Base-by-base conservation (phyloP, 2,888 invertebrate genomes). In the Eupeodes latifasciatus region DNA sequence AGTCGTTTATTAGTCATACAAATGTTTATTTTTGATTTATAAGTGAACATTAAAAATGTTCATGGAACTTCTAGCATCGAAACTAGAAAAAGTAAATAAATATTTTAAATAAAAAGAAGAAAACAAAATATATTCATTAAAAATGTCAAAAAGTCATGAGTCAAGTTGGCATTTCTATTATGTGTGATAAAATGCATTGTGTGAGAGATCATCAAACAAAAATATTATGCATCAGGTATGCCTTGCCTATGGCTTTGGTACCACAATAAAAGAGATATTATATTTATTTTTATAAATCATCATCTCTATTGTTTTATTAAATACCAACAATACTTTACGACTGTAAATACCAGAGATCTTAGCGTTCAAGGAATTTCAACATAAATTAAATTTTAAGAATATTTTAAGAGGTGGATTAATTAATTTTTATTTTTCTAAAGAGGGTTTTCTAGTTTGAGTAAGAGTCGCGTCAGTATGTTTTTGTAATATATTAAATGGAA, bases 11-110 rank as follows among this genome's bases (percentile, higher is more conserved):
- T 74, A 81, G 74, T 81, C 69, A 71, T 55, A 36, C n/a, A 12
- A 71, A 81, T 67, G 67, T 79, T 78, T 72, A 40, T 64, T 72
- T 75, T 51, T 75, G 66, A 59, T 49, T 66, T 71, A 66, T 66
- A 64, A 51, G 36, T 53, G 14, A 67, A 67, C 14, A 27, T 14
- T 14, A 27, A 27, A 27, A 27, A 27, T 27, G 7, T 12, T 12
- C 49, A 66, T 66, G 27, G 11, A 51, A n/a, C 66, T 49, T 12
- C 10, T 19, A 64, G 2, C 16, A 44, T 62, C 6, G 12, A 64
- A 7, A 27, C 27, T 27, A 27, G 2, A 44, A 12, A 7, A 64
- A 27, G 40, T 40, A 40, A n/a, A 7, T 44, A 57, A 57, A 57
- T 57, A 57, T 19, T 64, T 0, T 3, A 55, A 51, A 12, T 14